Evolutionary conservation across 2,888 invertebrate genomes (phyloP).

Genomic region (Trissonchulus sp.): DNA sequence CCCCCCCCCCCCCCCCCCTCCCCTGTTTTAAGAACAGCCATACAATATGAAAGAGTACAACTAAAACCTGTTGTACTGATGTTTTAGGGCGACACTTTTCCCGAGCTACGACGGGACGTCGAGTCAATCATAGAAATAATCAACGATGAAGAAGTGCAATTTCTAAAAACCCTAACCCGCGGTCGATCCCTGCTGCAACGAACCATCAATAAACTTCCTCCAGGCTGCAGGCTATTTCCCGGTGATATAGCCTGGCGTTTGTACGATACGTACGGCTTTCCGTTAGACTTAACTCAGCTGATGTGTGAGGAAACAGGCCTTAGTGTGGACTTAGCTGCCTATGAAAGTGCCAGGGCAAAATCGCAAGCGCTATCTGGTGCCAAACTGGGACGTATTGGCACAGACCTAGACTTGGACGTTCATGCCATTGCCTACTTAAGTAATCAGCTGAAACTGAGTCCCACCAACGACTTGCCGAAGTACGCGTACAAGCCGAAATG

Average conservation of each 20-base stretch:
- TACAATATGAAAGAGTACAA: too few relatives aligned
- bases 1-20: too few relatives aligned
- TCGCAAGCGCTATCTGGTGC: conserved; percentile 74
- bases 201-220: conserved; percentile 72
- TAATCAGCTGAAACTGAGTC: conserved; percentile 70
- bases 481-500: too few relatives aligned
- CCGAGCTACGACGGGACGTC: conserved; percentile 73
- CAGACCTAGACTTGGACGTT: conserved; percentile 73
- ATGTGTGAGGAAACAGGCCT: conserved; percentile 96
- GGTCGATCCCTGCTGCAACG: conserved; percentile 83
- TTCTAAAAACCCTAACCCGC: conserved; percentile 84
- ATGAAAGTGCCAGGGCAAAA: conserved; percentile 82
- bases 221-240: conserved; percentile 67
- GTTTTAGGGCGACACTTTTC: conserved; percentile 61
- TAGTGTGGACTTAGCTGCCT: conserved; percentile 75
- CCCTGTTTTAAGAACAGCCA: too few relatives aligned
- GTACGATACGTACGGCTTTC: conserved; percentile 98
- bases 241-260: conserved; percentile 93
- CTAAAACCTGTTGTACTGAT: too few relatives aligned
- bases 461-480: conserved; percentile 84
- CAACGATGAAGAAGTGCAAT: conserved; percentile 95
- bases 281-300: conserved; percentile 88
- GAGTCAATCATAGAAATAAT: conserved; percentile 81
- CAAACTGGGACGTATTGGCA: conserved; percentile 52
- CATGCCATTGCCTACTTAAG: conserved; percentile 87